Conservation (phyloP, 2,113 vertebrate genomes). For the Ameiurus melas region DNA sequence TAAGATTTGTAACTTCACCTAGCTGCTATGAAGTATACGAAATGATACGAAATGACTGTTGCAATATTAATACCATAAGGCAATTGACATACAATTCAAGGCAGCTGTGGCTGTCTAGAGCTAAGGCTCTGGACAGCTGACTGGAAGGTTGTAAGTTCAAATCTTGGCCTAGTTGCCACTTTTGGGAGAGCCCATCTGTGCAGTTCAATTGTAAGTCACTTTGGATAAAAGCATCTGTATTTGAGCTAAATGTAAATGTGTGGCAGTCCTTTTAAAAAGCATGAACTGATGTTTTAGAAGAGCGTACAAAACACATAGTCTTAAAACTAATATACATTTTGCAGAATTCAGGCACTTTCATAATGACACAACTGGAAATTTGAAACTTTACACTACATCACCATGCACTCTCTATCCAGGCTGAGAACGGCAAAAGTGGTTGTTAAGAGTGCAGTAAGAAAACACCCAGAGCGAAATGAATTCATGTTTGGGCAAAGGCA, state of each 20-base stretch:
- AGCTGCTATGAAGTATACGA: neutral
- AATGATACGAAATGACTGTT: neutral
- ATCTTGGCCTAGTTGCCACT: neutral
- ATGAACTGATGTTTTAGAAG: neutral
- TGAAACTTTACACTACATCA: neutral
- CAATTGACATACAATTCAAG: neutral
- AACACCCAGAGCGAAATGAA: slow-evolving; percentile 2
- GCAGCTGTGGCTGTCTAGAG: neutral
- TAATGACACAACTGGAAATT: neutral
- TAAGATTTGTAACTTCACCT: neutral
- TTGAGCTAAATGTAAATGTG: neutral
- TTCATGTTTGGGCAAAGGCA: slow-evolving; percentile 9
- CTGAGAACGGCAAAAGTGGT: neutral
- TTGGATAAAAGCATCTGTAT: neutral
- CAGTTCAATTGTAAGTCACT: neutral
- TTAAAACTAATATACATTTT: neutral
- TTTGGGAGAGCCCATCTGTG: neutral
- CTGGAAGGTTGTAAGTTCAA: neutral
- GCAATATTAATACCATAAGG: neutral
- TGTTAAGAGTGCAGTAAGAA: slow-evolving; percentile 1
- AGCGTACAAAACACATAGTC: neutral
- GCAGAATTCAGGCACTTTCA: neutral
- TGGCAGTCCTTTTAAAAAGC: neutral
- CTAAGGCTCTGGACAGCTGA: neutral
- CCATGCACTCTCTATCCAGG: neutral